These are phyloP conservation scores for Caenorhabditis afra DNA, from an alignment of 2,888 invertebrate species.

Conservation along the genomic window DNA sequence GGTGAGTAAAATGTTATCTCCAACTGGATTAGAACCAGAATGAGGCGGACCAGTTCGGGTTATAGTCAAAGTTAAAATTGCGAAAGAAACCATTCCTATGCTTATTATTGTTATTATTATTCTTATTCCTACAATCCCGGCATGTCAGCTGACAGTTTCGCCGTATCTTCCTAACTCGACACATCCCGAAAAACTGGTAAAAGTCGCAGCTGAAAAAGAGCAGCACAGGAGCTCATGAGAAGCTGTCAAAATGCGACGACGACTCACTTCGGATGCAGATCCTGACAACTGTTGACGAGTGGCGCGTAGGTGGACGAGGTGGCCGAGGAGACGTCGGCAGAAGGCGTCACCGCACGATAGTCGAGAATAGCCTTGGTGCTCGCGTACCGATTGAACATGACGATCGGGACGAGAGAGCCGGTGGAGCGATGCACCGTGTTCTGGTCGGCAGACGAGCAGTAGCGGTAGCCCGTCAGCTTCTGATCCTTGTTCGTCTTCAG, in stretches of 20 bases:
- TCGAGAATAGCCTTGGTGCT: conserved; percentile 54
- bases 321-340: conserved; percentile 9
- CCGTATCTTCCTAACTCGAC: conserved; percentile 36
- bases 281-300: conserved; percentile 58
- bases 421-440: conserved; percentile 55
- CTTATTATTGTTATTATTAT: conserved; percentile 25
- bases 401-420: conserved; percentile 61
- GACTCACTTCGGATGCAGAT: conserved; percentile 60
- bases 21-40: too few species aligned
- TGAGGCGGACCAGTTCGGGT: too few species aligned
- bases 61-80: neutral
- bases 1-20: too few species aligned
- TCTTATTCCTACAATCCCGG: conserved; percentile 27
- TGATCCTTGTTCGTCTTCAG: conserved; percentile 70
- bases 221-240: too few species aligned
- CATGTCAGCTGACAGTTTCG: conserved; percentile 46
- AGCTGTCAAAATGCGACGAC: too few species aligned
- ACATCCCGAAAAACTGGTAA: conserved; percentile 42
- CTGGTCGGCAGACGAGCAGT: conserved; percentile 63
- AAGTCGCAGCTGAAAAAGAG: conserved; percentile 55
- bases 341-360: conserved; percentile 43
- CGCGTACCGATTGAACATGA: conserved; percentile 67
- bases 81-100: too few species aligned
- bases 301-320: conserved; percentile 34
- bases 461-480: conserved; percentile 67